Base-by-base conservation (phyloP, 2,797 vertebrate genomes). In the Kryptopterus vitreolus region DNA sequence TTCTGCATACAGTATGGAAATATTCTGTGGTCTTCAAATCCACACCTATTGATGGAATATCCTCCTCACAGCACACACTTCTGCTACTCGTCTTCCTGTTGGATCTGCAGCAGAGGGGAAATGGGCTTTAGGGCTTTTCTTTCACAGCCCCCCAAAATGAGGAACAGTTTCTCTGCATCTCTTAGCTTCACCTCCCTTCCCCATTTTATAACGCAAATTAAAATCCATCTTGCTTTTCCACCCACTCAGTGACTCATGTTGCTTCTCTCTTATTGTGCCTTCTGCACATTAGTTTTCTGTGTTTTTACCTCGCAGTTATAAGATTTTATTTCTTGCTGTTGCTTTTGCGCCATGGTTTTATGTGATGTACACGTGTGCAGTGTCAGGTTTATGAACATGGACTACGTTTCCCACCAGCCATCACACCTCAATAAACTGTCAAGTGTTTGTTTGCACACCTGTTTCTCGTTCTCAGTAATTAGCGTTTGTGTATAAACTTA, bases 201-300 rank as follows among this genome's bases (percentile, higher is more conserved):
- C 9, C 61, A 63, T 63, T 35, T 31, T 3, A 61, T 15, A 61
- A 46, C 3, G 26, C 43, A 29, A 70, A 70, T 50, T 29, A 70
- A 50, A 50, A 70, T 24, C n/a, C 43, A 68, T 48, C 6, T 43
- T 66, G 33, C 4, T 66, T 48, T 31, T 70, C 66, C 24, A 70
- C 46, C 66, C 66, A 50, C 46, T 50, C 46, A 31, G 8, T 70
- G 66, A 70, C 66, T 70, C 66, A 70, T 48, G 46, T 70, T 70
- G 24, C 46, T 20, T 50, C 24, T 50, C n/a, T 26, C 38, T 15
- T 43, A 70, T 52, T 70, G 66, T 70, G 26, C 3, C 24, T 10
- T 70, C 15, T 50, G 50, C 8, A 10, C 11, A 50, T 70, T 50
- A 52, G 24, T 29, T 70, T 50, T 24, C 46, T 29, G 38, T 48